phyloP scores from a whole-genome alignment of 2,888 invertebrate species.

The Portevinia maculata region DNA sequence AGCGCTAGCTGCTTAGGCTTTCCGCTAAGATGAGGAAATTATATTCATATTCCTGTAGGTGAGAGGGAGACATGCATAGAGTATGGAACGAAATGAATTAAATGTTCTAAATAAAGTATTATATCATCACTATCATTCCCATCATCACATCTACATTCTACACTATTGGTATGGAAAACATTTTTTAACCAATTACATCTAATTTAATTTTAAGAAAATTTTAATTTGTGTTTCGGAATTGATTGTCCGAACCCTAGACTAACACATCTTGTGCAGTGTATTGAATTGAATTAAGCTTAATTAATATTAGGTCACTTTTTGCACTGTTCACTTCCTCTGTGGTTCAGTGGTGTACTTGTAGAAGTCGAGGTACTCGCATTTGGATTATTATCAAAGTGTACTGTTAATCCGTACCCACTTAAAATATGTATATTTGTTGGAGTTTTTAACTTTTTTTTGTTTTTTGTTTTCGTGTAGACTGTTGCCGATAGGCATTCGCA shows the following conservation, averaged over 20 bases:
- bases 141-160: conserved; percentile 9
- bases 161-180: conserved; percentile 16
- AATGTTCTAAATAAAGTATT: conserved; percentile 56
- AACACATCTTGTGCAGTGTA: neutral
- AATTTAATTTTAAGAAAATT: neutral
- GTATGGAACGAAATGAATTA: conserved; percentile 24
- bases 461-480: too few species aligned
- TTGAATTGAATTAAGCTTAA: conserved; percentile 31
- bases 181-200: conserved; percentile 7
- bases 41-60: neutral
- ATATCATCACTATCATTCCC: conserved; percentile 53
- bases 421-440: neutral
- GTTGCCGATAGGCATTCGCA: too few species aligned
- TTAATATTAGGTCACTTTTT: conserved; percentile 42
- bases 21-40: too few species aligned
- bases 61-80: conserved; percentile 18
- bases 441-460: too few species aligned
- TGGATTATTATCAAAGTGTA: neutral
- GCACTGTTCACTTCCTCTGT: neutral
- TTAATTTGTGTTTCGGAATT: neutral
- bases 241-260: neutral
- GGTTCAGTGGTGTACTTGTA: neutral
- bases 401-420: neutral
- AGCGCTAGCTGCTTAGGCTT: too few species aligned
- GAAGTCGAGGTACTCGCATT: neutral